Evolutionary conservation across 2,797 vertebrate species (phyloP), one percentile per base, ranked within the genome.

Genomic region (Cygnus olor): DNA sequence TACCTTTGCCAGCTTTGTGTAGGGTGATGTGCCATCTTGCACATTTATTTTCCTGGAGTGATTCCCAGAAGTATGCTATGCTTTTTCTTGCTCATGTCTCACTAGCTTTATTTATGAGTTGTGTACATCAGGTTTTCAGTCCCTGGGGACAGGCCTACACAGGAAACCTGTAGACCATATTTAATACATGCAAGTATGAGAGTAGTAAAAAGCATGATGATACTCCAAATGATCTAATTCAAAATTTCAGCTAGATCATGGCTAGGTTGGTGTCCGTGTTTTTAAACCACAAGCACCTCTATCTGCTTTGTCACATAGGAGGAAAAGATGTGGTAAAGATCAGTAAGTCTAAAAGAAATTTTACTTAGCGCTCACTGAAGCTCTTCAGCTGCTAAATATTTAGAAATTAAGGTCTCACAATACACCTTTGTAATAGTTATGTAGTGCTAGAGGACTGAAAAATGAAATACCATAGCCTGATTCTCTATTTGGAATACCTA

Each of bases 41-140:
- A 72, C 94, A 80, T 96, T 97, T 90, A 89, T 97, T 97, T 97
- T 97, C 70, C 89, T 91, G 95, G 96, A 96, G 85, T 72, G 73
- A 93, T 94, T 93, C 95, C 92, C 93, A 94, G 79, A 91, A 93
- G 89, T 90, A 85, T 82, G 82, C 72, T 92, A 87, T 92, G 89
- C 63, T 92, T 96, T 97, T 89, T 94, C 84, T 87, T 96, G 79
- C 80, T 93, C 60, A 34, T 86, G 63, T 96, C 79, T 93, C 95
- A 70, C 93, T 85, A 42, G 72, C 69, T 94, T 92, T 95, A 93
- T 90, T 96, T 96, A 94, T 93, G 80, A 97, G 70, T 91, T 89
- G 72, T 77, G 53, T 85, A 93, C 86, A 80, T 70, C 45, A 72
- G 79, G 86, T 92, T 92, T 96, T 92, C 44, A 72, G 68, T 95